Percentiles rank a stretch among this genome's conserved stretches.
These are phyloP conservation scores for Creontiades dilutus DNA, from an alignment of 2,888 invertebrate genomes.

Conservation along the genomic window DNA sequence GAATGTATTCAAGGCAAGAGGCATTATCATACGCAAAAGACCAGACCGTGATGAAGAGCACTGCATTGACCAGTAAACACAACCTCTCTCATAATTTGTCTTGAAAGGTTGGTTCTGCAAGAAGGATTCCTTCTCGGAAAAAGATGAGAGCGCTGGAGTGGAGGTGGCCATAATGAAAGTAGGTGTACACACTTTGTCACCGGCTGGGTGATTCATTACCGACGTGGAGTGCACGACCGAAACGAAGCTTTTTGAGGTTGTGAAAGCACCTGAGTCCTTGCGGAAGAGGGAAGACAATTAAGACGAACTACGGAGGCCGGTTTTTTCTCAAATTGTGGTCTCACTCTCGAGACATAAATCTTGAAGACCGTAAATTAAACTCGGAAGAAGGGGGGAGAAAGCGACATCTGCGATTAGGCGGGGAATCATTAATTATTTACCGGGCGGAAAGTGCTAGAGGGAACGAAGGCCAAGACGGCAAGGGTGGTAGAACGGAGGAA, in stretches of 20 bases:
- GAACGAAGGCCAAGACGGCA: not conserved
- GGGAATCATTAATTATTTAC: conserved; percentile 32
- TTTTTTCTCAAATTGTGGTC: conserved; percentile 38
- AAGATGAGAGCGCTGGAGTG: too few relatives aligned
- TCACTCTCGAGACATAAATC: conserved; percentile 35
- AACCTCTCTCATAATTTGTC: too few relatives aligned
- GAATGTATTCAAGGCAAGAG: too few relatives aligned
- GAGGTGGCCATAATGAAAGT: conserved; percentile 19
- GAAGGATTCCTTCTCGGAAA: too few relatives aligned
- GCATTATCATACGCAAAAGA: too few relatives aligned
- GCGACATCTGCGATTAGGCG: conserved; percentile 36
- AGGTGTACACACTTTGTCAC: conserved; percentile 47
- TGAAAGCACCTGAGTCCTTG: conserved; percentile 32
- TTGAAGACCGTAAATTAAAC: conserved; percentile 35
- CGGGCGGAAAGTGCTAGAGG: not conserved
- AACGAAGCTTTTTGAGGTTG: not conserved
- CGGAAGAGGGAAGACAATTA: conserved; percentile 24
- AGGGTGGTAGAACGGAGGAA: too few relatives aligned
- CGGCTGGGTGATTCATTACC: conserved; percentile 42
- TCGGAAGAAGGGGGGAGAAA: conserved; percentile 1
- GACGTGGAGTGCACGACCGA: not conserved
- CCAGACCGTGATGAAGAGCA: too few relatives aligned
- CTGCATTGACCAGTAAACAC: too few relatives aligned
- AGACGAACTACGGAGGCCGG: not conserved
- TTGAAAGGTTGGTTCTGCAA: too few relatives aligned